Base-by-base conservation (phyloP, 2,113 vertebrate species). In the Sakesphorus luctuosus region DNA sequence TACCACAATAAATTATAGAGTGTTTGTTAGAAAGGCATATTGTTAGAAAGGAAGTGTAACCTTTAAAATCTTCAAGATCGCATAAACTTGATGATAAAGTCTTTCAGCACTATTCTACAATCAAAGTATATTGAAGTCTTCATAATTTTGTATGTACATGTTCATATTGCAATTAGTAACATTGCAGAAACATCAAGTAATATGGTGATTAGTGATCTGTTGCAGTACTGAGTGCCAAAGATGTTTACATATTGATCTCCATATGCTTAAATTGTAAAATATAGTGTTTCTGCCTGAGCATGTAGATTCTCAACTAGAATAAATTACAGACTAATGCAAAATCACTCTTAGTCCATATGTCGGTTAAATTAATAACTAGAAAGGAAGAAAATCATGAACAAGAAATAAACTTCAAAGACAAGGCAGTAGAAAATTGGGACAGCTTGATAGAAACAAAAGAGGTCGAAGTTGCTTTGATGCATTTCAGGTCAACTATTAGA, bases 401-500 rank as follows among this genome's bases (percentile, higher is more conserved):
- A 84, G 63, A 85, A 94, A 75, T 91, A 87, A 63, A 71, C 94
- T 95, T 90, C 72, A 90, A 78, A 94, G 89, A 71, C 38, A 40
- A 72, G 81, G 43, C 91, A 95, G 95, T 74, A 59, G 86, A 59
- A 84, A 82, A 92, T 5, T 69, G 78, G 74, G 85, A 56, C 49
- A 68, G 31, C 55, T 94, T 82, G 68, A 71, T 68, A 80, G 84
- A 87, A 94, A 85, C 71, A 89, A 69, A 77, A 73, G 72, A 73
- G 59, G 59, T 83, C 44, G 80, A 92, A 84, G 50, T 40, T 89
- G 58, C 59, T 89, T 89, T 52, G 33, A 81, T 59, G 66, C 25
- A 33, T 83, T 96, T 94, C 47, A 91, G 81, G 86, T 96, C 77
- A 96, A 75, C 87, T 62, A 28, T 96, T 96, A 91, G 82, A 87